Percentiles rank a stretch among this genome's conserved stretches.
Evolutionary conservation across 2,113 vertebrate species (phyloP).

Genomic region (Alces alces): DNA sequence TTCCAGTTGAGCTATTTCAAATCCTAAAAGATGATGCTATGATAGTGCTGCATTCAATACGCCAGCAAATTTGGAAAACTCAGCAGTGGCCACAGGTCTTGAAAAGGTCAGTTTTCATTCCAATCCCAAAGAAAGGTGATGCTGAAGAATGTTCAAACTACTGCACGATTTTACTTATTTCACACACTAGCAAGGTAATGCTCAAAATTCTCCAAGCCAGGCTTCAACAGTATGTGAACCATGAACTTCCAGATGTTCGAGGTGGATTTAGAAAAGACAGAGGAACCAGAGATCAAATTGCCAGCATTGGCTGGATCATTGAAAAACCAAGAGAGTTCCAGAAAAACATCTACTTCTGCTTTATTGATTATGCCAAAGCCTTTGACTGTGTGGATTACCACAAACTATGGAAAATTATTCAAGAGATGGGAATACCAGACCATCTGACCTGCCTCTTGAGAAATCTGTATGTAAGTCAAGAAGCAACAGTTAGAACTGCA

Average conservation of each 20-base stretch:
- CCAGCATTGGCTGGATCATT: rapidly evolving
- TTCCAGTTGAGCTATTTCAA: not conserved
- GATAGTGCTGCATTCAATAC: not conserved
- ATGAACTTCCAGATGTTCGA: not conserved
- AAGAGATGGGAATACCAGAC: not conserved
- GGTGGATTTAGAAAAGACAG: not conserved
- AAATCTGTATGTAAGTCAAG: not conserved
- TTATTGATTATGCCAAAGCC: not conserved
- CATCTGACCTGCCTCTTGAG: not conserved
- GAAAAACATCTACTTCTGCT: not conserved
- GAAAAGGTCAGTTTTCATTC: not conserved
- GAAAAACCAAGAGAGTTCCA: not conserved
- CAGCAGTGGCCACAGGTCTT: not conserved
- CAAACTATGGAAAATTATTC: not conserved
- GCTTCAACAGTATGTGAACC: not conserved
- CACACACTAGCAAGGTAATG: not conserved
- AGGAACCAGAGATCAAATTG: not conserved
- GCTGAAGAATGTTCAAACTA: not conserved
- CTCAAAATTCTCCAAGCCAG: not conserved
- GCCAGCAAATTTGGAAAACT: not conserved
- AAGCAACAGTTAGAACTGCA: not conserved
- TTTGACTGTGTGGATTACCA: not conserved
- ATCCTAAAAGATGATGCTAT: not conserved
- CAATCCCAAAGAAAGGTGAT: not conserved
- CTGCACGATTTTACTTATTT: not conserved